These are phyloP conservation scores for Poeciliopsis prolifica DNA, from an alignment of 2,113 vertebrate species.

Conservation along the genomic window DNA sequence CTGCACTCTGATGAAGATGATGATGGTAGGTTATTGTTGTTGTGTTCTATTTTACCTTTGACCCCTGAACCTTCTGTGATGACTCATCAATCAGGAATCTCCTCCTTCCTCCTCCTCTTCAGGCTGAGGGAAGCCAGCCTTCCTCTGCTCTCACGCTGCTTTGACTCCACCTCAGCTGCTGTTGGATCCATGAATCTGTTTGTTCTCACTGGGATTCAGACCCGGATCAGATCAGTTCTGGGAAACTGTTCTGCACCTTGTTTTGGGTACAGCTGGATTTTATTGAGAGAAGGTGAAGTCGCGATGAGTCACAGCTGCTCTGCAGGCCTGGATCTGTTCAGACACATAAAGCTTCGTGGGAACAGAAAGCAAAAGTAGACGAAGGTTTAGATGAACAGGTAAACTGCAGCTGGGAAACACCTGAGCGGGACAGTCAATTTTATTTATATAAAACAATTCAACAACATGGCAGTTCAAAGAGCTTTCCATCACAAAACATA, in stretches of 20 bases:
- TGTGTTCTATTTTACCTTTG: conserved; percentile 19
- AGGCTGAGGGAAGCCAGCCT: neutral
- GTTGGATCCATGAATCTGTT: neutral
- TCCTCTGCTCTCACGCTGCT: neutral
- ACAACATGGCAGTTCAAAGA: too few species aligned
- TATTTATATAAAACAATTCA: too few species aligned
- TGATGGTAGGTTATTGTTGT: conserved; percentile 5
- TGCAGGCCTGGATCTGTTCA: neutral
- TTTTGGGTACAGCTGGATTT: neutral
- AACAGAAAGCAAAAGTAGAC: neutral
- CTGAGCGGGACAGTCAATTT: too few species aligned
- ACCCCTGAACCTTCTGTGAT: conserved; percentile 34
- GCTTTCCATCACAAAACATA: too few species aligned
- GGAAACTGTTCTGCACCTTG: neutral
- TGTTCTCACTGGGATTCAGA: neutral
- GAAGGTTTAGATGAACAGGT: neutral
- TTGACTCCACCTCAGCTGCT: neutral
- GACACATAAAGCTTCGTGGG: neutral
- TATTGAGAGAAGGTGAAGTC: neutral
- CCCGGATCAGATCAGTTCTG: neutral
- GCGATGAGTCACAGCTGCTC: neutral
- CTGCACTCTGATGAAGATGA: conserved; percentile 1
- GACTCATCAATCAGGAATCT: conserved; percentile 22
- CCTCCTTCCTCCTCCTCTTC: neutral
- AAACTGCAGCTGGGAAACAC: too few species aligned